Base-by-base conservation (phyloP, 2,113 vertebrate genomes). In the Potamarius usumacintae region DNA sequence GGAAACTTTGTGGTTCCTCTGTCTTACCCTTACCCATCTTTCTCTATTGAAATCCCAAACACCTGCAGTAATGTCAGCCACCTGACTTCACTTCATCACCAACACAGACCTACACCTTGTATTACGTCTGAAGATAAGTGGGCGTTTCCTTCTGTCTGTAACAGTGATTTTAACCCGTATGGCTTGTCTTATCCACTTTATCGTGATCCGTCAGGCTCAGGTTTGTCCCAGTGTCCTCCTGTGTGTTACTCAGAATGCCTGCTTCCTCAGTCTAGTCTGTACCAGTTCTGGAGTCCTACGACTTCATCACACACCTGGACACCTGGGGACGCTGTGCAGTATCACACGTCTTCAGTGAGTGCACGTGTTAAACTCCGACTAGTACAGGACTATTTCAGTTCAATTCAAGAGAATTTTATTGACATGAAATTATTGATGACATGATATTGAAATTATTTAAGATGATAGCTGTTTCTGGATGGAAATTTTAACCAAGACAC, bases 301-400 rank as follows among this genome's bases (percentile, higher is more conserved):
- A 80, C 85, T 76, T 1, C 74, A n/a, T 11, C 55, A 55, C 60
- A 27, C 34, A 8, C 57, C n/a, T 90, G 88, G 90, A 65, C 89
- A 74, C 58, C 85, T 53, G 82, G 88, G 2, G 91, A 89, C 27
- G 78, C 87, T 60, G 42, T 85, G 84, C 83, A 88, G 52, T 92
- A 85, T 85, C 87, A 81, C 63, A 87, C 90, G 79, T 82, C 90
- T 85, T 88, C 83, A 55, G 93, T 93, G 76, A 91, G 92, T 91
- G 83, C 30, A 76, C 6, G 50, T 8, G 3, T 5, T 52, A 20
- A 15, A 62, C n/a, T 5, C 8, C 15, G 7, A 0, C 15, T 18
- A 10, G 20, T 22, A 74, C 42, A 42, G 42, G 42, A 42, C 42
- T 42, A 52, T 12, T 78, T 15, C 14, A 20, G 48, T n/a, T 14